These are phyloP conservation scores for Venustaconcha ellipsiformis DNA, from an alignment of 1,140 invertebrate species.

Conservation along the genomic window DNA sequence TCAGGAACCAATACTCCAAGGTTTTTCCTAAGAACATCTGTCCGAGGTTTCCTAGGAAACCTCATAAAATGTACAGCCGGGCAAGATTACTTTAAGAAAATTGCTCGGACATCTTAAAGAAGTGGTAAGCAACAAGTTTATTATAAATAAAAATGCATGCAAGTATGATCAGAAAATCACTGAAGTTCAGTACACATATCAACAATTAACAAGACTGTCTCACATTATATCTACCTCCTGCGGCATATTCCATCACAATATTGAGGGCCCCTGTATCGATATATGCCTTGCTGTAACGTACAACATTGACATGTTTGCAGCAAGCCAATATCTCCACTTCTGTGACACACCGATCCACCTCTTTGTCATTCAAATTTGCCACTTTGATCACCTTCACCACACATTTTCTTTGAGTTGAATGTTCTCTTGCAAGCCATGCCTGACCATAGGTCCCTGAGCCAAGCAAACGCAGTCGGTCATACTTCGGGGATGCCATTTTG, in stretches of 20 bases:
- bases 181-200: too few species aligned
- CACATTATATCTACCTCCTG: conserved; percentile 65
- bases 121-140: too few species aligned
- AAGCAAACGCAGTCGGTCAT: conserved; percentile 14
- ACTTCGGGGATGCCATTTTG: neutral
- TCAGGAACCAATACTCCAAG: too few species aligned
- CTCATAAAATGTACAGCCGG: too few species aligned
- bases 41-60: too few species aligned
- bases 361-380: conserved; percentile 68
- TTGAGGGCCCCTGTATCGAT: conserved; percentile 66
- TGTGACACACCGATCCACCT: conserved; percentile 69
- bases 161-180: too few species aligned
- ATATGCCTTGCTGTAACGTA: conserved; percentile 70
- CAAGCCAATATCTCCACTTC: conserved; percentile 69
- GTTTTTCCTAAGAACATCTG: too few species aligned
- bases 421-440: conserved; percentile 74
- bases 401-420: conserved; percentile 69
- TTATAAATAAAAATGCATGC: too few species aligned
- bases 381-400: conserved; percentile 76
- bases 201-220: too few species aligned
- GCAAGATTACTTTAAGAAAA: too few species aligned
- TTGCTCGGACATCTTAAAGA: too few species aligned
- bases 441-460: conserved; percentile 75
- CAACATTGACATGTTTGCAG: conserved; percentile 71
- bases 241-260: conserved; percentile 74